These are phyloP conservation scores for Thomomys bottae DNA, from an alignment of 2,113 vertebrate species.

Conservation along the genomic window DNA sequence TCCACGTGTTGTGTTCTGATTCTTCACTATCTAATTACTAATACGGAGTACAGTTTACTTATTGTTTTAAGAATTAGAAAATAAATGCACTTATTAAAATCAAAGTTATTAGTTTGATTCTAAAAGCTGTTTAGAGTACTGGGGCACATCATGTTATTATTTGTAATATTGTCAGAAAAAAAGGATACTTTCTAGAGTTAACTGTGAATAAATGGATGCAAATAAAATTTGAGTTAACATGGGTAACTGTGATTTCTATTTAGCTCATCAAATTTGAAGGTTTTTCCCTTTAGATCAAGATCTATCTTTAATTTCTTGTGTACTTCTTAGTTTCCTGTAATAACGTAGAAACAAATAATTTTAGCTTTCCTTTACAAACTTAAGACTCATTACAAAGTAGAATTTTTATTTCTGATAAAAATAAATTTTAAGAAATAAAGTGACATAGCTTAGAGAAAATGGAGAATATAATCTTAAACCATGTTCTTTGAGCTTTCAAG, in stretches of 20 bases:
- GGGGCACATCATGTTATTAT: not conserved
- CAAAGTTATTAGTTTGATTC: conserved; percentile 7
- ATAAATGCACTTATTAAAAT: conserved; percentile 21
- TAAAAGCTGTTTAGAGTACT: conserved; percentile 34
- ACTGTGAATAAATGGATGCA: conserved; percentile 37
- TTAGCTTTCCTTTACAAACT: conserved; percentile 38
- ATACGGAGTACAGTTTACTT: not conserved
- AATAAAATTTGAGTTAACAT: conserved; percentile 13
- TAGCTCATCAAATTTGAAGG: conserved; percentile 18
- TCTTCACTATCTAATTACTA: not conserved
- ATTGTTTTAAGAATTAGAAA: not conserved
- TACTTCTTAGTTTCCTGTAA: not conserved
- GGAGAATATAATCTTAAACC: not conserved
- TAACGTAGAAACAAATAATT: conserved; percentile 40
- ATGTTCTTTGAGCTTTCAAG: not conserved
- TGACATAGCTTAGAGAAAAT: conserved; percentile 2
- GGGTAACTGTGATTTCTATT: not conserved
- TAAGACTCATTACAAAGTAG: not conserved
- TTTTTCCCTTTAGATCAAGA: conserved; percentile 22
- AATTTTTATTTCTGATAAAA: conserved; percentile 39
- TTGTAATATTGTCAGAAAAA: conserved; percentile 30
- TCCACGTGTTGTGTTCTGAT: not conserved
- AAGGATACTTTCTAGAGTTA: not conserved
- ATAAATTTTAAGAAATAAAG: not conserved
- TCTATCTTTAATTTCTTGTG: conserved; percentile 5